phyloP scores from a whole-genome alignment of 2,888 invertebrate species.

The Taphrorychus bicolor region DNA sequence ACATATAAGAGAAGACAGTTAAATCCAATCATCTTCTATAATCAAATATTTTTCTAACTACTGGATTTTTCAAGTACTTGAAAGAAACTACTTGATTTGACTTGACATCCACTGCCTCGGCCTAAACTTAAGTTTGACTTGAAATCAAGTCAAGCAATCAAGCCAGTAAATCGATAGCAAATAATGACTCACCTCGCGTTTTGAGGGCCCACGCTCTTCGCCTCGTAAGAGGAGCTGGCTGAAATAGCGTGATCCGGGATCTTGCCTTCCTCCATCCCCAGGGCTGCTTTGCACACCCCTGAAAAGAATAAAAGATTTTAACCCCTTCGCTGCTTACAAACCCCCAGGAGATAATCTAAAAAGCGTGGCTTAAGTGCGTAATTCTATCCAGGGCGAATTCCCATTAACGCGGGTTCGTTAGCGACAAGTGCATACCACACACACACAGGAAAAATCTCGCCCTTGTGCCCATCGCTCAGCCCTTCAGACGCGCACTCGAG shows the following conservation, averaged over 20 bases:
- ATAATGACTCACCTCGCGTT: slow-evolving; percentile 76
- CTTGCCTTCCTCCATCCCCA: slow-evolving; percentile 88
- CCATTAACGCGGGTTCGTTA: slow-evolving; percentile 48
- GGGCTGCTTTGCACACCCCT: slow-evolving; percentile 74
- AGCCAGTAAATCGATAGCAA: neutral
- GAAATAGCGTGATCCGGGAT: slow-evolving; percentile 86
- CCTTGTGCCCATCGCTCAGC: no score
- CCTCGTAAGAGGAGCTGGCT: slow-evolving; percentile 86
- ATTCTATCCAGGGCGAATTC: slow-evolving; percentile 48
- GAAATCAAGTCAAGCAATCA: no score
- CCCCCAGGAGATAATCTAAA: slow-evolving; percentile 51
- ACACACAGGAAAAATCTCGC: neutral
- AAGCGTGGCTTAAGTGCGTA: slow-evolving; percentile 49
- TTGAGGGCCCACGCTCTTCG: slow-evolving; percentile 85
- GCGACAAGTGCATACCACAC: slow-evolving; percentile 21
- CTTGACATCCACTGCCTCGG: no score
- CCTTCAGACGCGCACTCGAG: neutral
- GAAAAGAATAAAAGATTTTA: slow-evolving; percentile 43
- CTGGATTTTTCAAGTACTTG: no score
- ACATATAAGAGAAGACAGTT: no score
- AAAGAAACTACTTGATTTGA: no score
- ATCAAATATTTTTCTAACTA: no score
- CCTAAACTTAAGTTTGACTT: no score
- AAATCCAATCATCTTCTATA: no score
- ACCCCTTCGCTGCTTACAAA: slow-evolving; percentile 4